A percentile compares a stretch with the other conserved stretches of the same genome.
Evolutionary conservation across 2,888 invertebrate species (phyloP).

Genomic region (Minunthozetes semirufus): DNA sequence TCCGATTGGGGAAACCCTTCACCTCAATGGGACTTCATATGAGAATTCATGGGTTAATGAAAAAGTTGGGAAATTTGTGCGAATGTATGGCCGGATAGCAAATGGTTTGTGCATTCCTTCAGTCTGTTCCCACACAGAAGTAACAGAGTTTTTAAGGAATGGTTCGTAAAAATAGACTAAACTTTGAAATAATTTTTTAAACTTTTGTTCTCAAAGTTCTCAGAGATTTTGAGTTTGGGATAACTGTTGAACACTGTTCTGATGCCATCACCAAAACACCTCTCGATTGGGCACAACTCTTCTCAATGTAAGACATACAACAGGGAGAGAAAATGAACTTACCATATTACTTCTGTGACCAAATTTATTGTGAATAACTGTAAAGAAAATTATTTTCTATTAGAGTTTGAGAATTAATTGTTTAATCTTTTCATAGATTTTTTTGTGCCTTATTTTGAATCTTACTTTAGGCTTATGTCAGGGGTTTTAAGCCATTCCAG

Average conservation of each 20-base stretch:
- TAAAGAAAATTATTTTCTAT: no score
- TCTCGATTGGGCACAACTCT: not conserved
- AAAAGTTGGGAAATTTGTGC: not conserved
- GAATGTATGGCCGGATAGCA: constrained; percentile 19
- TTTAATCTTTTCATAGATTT: no score
- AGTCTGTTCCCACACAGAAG: constrained; percentile 16
- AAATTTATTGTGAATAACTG: no score
- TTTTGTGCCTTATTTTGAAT: no score
- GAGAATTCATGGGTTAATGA: constrained; percentile 21
- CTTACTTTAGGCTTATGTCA: no score
- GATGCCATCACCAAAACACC: not conserved
- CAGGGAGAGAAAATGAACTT: no score
- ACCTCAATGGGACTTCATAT: not conserved
- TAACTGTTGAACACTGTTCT: constrained; percentile 9
- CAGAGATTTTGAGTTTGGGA: not conserved
- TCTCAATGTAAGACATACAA: not conserved
- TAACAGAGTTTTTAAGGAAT: constrained; percentile 10
- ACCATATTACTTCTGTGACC: no score
- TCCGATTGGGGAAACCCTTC: not conserved
- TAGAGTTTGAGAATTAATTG: no score
- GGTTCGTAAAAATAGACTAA: not conserved
- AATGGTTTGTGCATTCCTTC: constrained; percentile 28
- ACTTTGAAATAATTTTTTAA: no score
- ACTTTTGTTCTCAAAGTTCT: not conserved
- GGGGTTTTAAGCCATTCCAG: no score